phyloP scores from a whole-genome alignment of 2,888 invertebrate genomes.

The Cheilosia urbana region DNA sequence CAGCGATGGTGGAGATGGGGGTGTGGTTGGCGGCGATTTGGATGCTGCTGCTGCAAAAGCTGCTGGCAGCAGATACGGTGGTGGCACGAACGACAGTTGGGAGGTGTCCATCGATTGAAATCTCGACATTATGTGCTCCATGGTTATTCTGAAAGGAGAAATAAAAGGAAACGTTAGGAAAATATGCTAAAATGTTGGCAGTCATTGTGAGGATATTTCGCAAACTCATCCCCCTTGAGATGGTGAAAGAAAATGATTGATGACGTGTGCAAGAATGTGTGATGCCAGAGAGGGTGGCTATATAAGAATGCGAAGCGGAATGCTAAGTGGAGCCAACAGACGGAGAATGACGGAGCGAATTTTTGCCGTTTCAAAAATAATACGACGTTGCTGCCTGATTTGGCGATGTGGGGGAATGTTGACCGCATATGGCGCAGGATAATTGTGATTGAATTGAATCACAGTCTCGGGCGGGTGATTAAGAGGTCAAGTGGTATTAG shows the following conservation, averaged over 20 bases:
- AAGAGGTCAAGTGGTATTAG: not conserved
- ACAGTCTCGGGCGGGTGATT: not conserved
- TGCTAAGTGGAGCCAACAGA: constrained; percentile 29
- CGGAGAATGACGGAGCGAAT: constrained; percentile 53
- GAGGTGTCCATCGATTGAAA: constrained; percentile 77
- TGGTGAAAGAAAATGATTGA: constrained; percentile 57
- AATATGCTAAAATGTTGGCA: constrained; percentile 51
- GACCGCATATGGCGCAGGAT: constrained; percentile 18
- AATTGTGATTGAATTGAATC: constrained; percentile 20
- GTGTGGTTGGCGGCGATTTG: constrained; percentile 76
- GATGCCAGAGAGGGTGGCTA: constrained; percentile 42
- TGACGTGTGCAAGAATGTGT: constrained; percentile 48
- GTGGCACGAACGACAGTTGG: constrained; percentile 80
- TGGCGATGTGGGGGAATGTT: not conserved
- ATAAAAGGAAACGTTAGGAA: constrained; percentile 39
- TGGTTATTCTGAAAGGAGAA: constrained; percentile 70
- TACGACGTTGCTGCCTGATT: constrained; percentile 15
- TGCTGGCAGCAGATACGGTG: constrained; percentile 82
- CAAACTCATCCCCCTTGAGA: constrained; percentile 51
- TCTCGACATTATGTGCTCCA: constrained; percentile 82
- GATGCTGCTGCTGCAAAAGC: constrained; percentile 74
- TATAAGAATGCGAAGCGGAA: constrained; percentile 29
- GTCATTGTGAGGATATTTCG: constrained; percentile 43
- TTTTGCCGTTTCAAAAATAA: not conserved
- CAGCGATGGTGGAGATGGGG: constrained; percentile 77